These are phyloP conservation scores for Bombus ignitus DNA, from an alignment of 1,140 invertebrate species.

Conservation along the genomic window DNA sequence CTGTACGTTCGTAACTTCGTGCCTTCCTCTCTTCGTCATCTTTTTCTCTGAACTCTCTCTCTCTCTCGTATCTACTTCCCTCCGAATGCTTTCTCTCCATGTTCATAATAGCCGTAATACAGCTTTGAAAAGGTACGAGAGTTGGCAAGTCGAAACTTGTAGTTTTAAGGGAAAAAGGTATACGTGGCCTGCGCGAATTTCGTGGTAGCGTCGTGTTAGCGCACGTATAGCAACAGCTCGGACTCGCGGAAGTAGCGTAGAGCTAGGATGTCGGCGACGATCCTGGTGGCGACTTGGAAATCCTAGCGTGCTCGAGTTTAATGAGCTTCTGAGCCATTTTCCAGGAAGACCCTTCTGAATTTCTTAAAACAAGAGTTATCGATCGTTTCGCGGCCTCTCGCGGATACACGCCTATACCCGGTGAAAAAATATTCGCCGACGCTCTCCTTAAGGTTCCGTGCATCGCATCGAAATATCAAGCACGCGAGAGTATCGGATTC, in stretches of 20 bases:
- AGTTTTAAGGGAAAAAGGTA: not conserved
- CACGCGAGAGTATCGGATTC: too few species aligned
- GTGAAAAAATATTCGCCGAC: not conserved
- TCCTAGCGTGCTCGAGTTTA: not conserved
- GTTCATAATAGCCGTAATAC: too few species aligned
- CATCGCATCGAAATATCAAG: not conserved
- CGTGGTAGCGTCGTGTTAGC: not conserved
- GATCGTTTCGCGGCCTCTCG: not conserved
- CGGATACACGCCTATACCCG: not conserved
- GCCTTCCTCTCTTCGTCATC: not conserved
- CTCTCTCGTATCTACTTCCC: not conserved
- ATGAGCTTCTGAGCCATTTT: not conserved
- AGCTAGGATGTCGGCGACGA: too few species aligned
- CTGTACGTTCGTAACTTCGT: not conserved
- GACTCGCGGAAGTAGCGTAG: not conserved
- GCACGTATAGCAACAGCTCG: not conserved
- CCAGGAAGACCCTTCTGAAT: not conserved
- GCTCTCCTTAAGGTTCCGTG: not conserved
- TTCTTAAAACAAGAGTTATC: slow-evolving; percentile 32
- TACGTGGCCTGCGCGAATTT: not conserved
- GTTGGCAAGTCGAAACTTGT: not conserved
- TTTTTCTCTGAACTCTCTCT: not conserved
- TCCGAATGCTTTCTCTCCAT: not conserved
- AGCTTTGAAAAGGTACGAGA: not conserved
- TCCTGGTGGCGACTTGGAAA: too few species aligned